phyloP scores from a whole-genome alignment of 1,140 invertebrate genomes.

The Schlechtendalia chinensis region DNA sequence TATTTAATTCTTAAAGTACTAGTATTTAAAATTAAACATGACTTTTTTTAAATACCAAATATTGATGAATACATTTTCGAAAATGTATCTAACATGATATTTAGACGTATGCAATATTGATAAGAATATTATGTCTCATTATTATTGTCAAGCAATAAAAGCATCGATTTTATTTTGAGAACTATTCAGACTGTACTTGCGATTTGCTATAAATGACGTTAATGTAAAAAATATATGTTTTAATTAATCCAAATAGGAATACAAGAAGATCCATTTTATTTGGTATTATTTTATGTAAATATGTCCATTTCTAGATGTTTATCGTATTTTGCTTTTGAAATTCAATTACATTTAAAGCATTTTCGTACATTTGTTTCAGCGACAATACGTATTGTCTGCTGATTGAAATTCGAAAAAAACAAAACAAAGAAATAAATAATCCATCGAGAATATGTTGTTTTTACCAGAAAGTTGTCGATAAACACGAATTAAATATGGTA shows the following conservation, averaged over 20 bases:
- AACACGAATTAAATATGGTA: neutral
- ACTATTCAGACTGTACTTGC: too few relatives aligned
- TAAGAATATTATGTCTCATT: too few relatives aligned
- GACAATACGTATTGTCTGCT: neutral
- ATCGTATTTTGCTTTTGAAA: neutral
- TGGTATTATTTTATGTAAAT: neutral
- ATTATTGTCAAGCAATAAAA: too few relatives aligned
- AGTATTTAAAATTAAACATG: too few relatives aligned
- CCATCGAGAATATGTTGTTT: neutral
- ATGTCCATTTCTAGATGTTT: neutral
- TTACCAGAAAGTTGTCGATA: neutral
- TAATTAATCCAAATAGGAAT: neutral
- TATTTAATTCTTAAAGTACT: too few relatives aligned
- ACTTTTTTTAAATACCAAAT: too few relatives aligned
- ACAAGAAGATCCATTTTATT: neutral
- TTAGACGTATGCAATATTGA: too few relatives aligned
- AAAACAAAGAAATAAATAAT: neutral
- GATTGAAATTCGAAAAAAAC: neutral
- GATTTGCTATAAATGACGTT: too few relatives aligned
- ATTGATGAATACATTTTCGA: too few relatives aligned
- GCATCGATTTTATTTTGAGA: too few relatives aligned
- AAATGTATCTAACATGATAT: too few relatives aligned
- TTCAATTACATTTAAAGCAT: conserved; percentile 12
- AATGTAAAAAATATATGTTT: neutral
- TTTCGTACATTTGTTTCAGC: neutral